Evolutionary conservation across 1,140 invertebrate species (phyloP).

Genomic region (Subanguina moxae): DNA sequence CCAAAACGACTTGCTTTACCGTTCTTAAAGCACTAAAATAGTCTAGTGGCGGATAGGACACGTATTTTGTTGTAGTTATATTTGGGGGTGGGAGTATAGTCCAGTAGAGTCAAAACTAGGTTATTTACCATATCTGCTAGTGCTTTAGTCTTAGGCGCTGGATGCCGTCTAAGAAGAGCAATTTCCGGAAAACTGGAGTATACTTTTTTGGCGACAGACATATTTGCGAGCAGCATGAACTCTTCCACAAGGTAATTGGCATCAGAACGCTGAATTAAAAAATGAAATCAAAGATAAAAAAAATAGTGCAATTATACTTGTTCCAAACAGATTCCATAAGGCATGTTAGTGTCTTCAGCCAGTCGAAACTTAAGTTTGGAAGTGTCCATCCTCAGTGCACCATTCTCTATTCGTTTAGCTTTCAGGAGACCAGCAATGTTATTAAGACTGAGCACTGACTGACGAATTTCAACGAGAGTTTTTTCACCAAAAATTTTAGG

Average conservation of each 20-base stretch:
- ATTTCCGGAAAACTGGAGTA: constrained; percentile 80
- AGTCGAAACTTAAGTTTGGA: constrained; percentile 4
- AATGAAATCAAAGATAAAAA: background rate
- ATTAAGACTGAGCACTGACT: background rate
- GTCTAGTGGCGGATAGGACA: too few species aligned
- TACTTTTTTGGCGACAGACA: constrained; percentile 80
- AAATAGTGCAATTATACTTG: background rate
- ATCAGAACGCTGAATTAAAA: constrained; percentile 71
- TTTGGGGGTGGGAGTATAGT: too few species aligned
- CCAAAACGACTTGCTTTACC: too few species aligned
- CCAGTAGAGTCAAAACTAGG: too few species aligned
- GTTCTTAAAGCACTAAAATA: too few species aligned
- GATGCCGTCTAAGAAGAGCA: constrained; percentile 83
- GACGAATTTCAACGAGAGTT: background rate
- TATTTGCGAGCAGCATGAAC: constrained; percentile 94
- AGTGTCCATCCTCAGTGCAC: background rate
- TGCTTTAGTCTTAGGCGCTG: constrained; percentile 75
- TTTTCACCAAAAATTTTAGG: background rate
- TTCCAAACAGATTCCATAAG: background rate
- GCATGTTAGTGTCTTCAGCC: constrained; percentile 7
- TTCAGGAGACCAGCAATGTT: background rate
- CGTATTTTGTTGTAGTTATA: too few species aligned
- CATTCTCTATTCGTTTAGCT: background rate
- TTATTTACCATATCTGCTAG: constrained; percentile 72
- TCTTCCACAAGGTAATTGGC: constrained; percentile 85